Evolutionary conservation across 2,113 vertebrate genomes (phyloP), one percentile per base, ranked within the genome.

Genomic region (Pholis gunnellus): DNA sequence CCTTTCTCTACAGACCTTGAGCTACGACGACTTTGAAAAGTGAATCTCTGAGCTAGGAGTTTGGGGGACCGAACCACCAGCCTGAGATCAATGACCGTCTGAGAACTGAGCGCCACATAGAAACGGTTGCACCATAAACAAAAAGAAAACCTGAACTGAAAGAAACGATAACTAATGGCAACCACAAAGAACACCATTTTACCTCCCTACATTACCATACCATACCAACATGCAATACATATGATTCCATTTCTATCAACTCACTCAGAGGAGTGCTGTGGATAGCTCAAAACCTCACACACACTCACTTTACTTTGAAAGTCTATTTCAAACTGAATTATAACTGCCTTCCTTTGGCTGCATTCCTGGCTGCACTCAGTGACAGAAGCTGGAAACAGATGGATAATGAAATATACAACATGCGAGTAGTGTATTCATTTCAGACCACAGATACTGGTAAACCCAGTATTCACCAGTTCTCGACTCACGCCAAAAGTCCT

Each of bases 261-360:
- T 31, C 6, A 56, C 17, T 31, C 40, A n/a, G 46, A 54, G 60
- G 57, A 63, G 7, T 14, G 57, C 27, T 42, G 9, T 29, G 38
- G 22, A 44, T 0, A 9, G 14, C 50, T 56, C 31, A 40, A 34
- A 52, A 71, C 44, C 4, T 5, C 44, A 46, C 44, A 52, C 48
- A 52, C 48, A 11, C n/a, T 11, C n/a, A 56, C 22, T 13, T 46
- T 46, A 71, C 66, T 42, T 61, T 40, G 48, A 63, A 72, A 72
- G 71, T 57, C 50, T 27, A 9, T 68, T 74, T 74, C 31, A 74
- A 68, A 68, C 31, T 74, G 63, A 68, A 81, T 60, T 40, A 40
- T 68, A 60, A 29, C 44, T 67, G 70, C 15, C 71, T 50, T 46
- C 31, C 42, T 52, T 61, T 68, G 71, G 63, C 29, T 44, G 60